Percentiles rank a stretch among this genome's conserved stretches.
These are phyloP conservation scores for Ceraclea dissimilis DNA, from an alignment of 2,888 invertebrate species.

Conservation along the genomic window DNA sequence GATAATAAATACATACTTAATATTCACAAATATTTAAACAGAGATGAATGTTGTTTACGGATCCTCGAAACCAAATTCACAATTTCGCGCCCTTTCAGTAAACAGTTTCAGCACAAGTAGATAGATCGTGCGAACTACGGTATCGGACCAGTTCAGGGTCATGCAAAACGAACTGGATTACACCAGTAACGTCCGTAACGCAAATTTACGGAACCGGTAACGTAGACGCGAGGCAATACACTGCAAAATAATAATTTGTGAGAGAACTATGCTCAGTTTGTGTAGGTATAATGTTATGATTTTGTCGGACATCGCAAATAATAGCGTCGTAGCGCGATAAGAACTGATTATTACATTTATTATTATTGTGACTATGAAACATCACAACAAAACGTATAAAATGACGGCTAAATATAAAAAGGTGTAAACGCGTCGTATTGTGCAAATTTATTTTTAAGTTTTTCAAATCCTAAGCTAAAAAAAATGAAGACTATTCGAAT, in stretches of 20 bases:
- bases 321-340: not conserved
- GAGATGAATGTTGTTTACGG: too few relatives aligned
- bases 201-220: not conserved
- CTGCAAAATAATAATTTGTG: not conserved
- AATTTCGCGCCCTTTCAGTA: conserved; percentile 1
- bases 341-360: not conserved
- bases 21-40: too few relatives aligned
- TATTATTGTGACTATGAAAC: not conserved
- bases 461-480: too few relatives aligned
- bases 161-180: not conserved
- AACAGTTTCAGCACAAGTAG: not conserved
- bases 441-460: too few relatives aligned
- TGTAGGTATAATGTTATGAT: not conserved
- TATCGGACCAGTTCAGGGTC: not conserved
- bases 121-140: not conserved
- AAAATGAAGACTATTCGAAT: too few relatives aligned
- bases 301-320: not conserved
- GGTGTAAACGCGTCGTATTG: too few relatives aligned
- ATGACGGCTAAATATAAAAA: too few relatives aligned
- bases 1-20: too few relatives aligned
- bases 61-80: too few relatives aligned
- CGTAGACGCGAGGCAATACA: not conserved
- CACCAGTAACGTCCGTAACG: not conserved
- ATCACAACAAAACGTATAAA: too few relatives aligned
- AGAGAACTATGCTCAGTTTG: not conserved